Percentiles rank a stretch among this genome's conserved stretches.
Evolutionary conservation across 2,113 vertebrate genomes (phyloP).

Genomic region (Oryzias javanicus): DNA sequence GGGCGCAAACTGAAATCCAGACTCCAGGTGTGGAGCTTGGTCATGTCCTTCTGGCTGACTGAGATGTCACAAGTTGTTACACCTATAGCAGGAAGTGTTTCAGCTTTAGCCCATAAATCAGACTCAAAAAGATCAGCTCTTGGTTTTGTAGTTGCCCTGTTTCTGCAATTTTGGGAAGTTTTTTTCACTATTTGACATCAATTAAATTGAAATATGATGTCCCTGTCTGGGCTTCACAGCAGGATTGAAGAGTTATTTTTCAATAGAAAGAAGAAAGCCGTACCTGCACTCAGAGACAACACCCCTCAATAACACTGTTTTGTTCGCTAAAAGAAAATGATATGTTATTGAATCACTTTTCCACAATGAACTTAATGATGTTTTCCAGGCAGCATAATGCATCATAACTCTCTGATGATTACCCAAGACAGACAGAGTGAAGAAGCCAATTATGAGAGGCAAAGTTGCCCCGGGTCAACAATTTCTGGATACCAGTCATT

Average conservation of each 20-base stretch:
- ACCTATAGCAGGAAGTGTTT: too few species aligned
- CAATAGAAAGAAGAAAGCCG: constrained; percentile 22
- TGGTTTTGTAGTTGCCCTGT: neutral
- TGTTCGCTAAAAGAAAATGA: constrained; percentile 62
- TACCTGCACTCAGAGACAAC: constrained; percentile 17
- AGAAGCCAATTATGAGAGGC: constrained; percentile 69
- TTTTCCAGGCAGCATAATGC: constrained; percentile 64
- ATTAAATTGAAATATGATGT: constrained; percentile 15
- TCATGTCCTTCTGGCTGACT: constrained; percentile 43
- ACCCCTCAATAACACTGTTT: constrained; percentile 32
- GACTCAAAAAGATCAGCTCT: neutral
- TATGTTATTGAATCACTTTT: constrained; percentile 65
- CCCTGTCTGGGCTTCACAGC: constrained; percentile 31
- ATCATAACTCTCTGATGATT: constrained; percentile 64
- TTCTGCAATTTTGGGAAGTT: neutral
- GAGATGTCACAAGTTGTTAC: constrained; percentile 2
- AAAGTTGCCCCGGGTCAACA: constrained; percentile 63
- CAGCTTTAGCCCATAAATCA: too few species aligned
- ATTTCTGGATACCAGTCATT: constrained; percentile 74
- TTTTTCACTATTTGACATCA: neutral
- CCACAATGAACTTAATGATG: constrained; percentile 57
- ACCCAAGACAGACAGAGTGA: constrained; percentile 58
- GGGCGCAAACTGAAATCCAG: constrained; percentile 57
- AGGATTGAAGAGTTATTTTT: constrained; percentile 37
- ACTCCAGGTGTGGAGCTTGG: constrained; percentile 59